Conservation (phyloP, 2,113 vertebrate species). For the Tyrannus savana region DNA sequence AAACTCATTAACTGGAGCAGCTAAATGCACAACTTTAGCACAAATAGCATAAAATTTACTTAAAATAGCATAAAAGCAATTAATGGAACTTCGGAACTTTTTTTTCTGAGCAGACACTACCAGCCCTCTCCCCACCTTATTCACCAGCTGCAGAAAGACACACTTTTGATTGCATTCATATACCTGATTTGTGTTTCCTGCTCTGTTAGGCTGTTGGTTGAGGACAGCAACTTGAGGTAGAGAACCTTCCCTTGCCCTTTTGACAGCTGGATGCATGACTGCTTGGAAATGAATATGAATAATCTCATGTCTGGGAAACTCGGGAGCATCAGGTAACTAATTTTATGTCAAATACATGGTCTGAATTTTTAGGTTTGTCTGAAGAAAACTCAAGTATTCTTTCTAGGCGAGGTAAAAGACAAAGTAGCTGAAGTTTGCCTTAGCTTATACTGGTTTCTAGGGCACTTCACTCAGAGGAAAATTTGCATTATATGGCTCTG, state of each 20-base stretch:
- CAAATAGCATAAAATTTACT: not conserved
- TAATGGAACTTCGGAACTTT: not conserved
- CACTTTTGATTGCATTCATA: not conserved
- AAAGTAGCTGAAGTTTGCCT: not conserved
- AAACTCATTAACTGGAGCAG: not conserved
- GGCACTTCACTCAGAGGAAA: not conserved
- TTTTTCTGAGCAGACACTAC: not conserved
- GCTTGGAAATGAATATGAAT: not conserved
- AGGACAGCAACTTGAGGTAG: not conserved
- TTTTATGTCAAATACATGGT: not conserved
- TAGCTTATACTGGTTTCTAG: not conserved
- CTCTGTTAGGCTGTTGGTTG: not conserved
- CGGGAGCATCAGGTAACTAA: not conserved
- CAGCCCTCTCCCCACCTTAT: not conserved
- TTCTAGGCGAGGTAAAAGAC: not conserved
- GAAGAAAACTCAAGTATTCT: not conserved
- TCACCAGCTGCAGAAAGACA: not conserved
- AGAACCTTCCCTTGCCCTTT: not conserved
- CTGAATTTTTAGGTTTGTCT: not conserved
- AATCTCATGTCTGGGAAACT: not conserved
- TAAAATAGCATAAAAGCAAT: not conserved
- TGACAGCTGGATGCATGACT: not conserved
- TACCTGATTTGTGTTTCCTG: not conserved
- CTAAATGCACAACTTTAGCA: not conserved
- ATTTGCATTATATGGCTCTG: not conserved